Evolutionary conservation across 2,113 vertebrate species (phyloP), one percentile per base, ranked within the genome.

Genomic region (Brienomyrus brachyistius): DNA sequence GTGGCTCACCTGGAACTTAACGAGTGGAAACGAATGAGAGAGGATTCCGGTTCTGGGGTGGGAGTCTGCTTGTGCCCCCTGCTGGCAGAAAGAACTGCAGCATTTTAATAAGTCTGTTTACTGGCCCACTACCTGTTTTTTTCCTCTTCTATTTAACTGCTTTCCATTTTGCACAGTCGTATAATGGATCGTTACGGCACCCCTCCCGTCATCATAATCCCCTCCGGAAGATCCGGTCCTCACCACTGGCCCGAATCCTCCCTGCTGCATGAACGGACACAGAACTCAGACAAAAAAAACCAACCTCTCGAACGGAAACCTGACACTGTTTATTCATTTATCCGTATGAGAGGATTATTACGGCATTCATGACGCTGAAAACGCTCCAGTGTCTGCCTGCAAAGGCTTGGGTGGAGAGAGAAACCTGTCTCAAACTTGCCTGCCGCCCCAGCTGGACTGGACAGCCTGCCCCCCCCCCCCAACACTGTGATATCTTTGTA

Each of bases 11-110:
- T 80, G 74, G 40, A 84, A 35, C 82, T 86, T 88, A 84, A 80
- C 48, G 56, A 77, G 59, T 56, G 77, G 88, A 82, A 90, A 91
- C 48, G 70, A 54, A 19, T 13, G 31, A 88, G 35, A 90, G 56
- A 59, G 48, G 85, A 35, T 40, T 54, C 27, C 43, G 31, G 89
- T 80, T 90, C 82, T 90, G 88, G 87, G 88, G 74, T n/a, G 90
- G 52, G 35, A 23, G 87, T 11, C 19, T 88, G 19, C 19, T 11
- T 43, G 1, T 3, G 54, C 87, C 52, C 54, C 87, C 56, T 45
- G 52, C 87, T 45, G 56, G 17, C 19, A 19, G 3, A 51, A 66
- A 62, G 10, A 40, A 47, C 17, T n/a, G 40, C 43, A 19, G 51
- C 27, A 87, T 54, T 19, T 87, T 87, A 56, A 54, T 54, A 87